Evolutionary conservation across 2,888 invertebrate species (phyloP), one percentile per base, ranked within the genome.

Genomic region (Eugnorisma glareosa): DNA sequence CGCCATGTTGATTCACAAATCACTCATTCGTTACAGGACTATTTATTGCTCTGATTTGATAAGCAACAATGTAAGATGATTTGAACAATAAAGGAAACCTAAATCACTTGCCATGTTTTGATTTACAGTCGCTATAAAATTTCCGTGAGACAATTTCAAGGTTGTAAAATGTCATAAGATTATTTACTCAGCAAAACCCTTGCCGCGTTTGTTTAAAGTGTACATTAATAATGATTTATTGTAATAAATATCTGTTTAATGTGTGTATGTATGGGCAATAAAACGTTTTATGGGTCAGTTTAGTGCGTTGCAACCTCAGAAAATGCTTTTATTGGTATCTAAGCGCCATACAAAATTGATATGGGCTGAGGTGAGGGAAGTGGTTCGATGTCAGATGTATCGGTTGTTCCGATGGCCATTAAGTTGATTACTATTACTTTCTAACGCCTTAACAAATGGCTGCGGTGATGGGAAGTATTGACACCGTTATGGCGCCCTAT

Each of bases 161-260:
- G 93, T 90, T 90, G 91, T 95, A 93, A 95, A 90, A 91, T 90
- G 94, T 94, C 95, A 90, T 92, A 92, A 94, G 93, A 93, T 94
- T 94, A 95, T 95, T 95, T 94, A 95, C 92, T 92, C 89, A 89
- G 87, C 87, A 88, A 91, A 94, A 94, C 94, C 93, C 92, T 94
- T 93, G 92, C 91, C 89, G 90, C 90, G 91, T 93, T 94, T 94
- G 93, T 95, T 95, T 95, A 93, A 94, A 93, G 91, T 92, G 86
- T 90, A 89, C 93, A 93, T 93, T 95, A 94, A 93, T 93, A 91
- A 93, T 95, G 95, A 96, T 96, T 96, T 96, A 96, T 95, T 93
- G 90, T 91, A 92, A 93, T 93, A 93, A 92, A 92, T 95, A 94
- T 94, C 93, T 93, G 91, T 93, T 94, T 95, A 95, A 95, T 95